Conservation (phyloP, 2,113 vertebrate genomes). For the Ancistrus triradiatus region DNA sequence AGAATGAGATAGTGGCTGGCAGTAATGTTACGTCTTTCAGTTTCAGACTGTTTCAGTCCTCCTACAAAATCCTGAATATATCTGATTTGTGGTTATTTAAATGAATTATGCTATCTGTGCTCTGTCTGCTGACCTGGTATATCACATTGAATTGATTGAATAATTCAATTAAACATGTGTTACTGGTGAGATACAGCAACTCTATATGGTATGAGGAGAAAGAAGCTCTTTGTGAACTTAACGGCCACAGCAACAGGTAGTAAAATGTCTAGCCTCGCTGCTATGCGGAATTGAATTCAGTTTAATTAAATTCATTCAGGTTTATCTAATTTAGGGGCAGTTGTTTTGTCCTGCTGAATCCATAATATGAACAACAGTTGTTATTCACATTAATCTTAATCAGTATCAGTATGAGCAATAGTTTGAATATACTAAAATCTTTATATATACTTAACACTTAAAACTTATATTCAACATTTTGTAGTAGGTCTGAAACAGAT, state of each 20-base stretch:
- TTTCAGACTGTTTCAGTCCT: too few relatives aligned
- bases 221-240: slow-evolving; percentile 2
- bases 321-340: not conserved
- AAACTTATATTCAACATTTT: too few relatives aligned
- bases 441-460: too few relatives aligned
- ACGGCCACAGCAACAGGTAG: not conserved
- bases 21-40: too few relatives aligned
- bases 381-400: not conserved
- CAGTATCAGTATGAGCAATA: not conserved
- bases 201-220: not conserved
- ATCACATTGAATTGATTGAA: too few relatives aligned
- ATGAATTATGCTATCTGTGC: too few relatives aligned
- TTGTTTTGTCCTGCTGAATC: not conserved
- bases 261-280: not conserved
- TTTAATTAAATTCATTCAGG: not conserved
- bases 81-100: too few relatives aligned
- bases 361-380: not conserved
- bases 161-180: not conserved
- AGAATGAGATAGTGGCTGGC: too few relatives aligned
- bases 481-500: too few relatives aligned
- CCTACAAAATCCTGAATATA: too few relatives aligned
- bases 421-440: not conserved
- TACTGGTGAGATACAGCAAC: too few relatives aligned
- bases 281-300: not conserved
- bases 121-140: too few relatives aligned